Evolutionary conservation across 2,888 invertebrate species (phyloP).

Genomic region (Siphonodentalium dalli): DNA sequence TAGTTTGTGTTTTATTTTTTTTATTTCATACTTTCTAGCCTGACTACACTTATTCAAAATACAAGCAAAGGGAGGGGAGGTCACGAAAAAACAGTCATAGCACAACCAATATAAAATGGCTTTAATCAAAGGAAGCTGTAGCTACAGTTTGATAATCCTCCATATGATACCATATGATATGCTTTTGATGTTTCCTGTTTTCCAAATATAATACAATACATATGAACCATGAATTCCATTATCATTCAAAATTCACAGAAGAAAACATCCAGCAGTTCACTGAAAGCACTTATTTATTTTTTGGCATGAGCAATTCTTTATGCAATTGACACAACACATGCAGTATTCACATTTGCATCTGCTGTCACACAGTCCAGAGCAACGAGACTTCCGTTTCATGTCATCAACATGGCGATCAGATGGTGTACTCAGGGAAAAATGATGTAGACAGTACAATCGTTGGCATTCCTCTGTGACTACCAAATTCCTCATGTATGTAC

Average conservation of each 20-base stretch:
- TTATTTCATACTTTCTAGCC: no score
- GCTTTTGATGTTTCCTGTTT: no score
- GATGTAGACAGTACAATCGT: background rate
- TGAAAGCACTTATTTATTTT: background rate
- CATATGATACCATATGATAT: no score
- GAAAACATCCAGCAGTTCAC: background rate
- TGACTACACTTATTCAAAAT: no score
- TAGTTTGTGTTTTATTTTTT: no score
- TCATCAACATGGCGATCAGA: background rate
- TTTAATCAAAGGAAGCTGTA: no score
- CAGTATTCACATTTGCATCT: background rate
- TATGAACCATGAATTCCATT: background rate
- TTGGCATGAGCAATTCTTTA: background rate
- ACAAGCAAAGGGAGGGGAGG: no score
- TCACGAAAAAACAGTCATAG: no score
- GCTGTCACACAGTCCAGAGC: conserved; percentile 7
- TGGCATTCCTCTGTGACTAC: background rate
- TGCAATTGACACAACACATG: background rate
- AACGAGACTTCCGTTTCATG: no score
- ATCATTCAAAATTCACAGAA: background rate
- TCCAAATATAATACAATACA: no score
- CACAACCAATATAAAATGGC: no score
- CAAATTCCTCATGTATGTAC: conserved; percentile 1
- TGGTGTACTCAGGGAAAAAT: background rate
- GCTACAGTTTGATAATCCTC: no score